Conservation (phyloP, 2,888 invertebrate genomes). For the Bombylius major region DNA sequence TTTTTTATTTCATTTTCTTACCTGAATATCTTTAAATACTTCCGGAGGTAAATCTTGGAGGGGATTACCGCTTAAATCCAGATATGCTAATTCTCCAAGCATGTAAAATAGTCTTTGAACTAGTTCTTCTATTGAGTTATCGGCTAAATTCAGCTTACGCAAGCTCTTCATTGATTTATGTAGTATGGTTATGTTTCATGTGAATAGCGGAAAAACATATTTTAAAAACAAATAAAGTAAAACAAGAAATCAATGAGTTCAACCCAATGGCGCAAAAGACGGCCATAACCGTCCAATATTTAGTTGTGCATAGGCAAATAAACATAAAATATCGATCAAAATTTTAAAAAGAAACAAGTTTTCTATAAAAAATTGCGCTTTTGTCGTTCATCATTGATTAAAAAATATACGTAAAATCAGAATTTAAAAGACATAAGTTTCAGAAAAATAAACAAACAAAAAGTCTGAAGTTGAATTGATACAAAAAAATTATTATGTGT, state of each 20-base stretch:
- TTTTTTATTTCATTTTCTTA: slow-evolving; percentile 18
- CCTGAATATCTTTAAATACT: slow-evolving; percentile 59
- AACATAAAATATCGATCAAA: too few species aligned
- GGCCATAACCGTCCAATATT: too few species aligned
- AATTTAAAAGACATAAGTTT: not conserved
- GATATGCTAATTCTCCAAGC: slow-evolving; percentile 54
- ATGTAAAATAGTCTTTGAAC: slow-evolving; percentile 62
- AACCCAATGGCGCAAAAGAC: too few species aligned
- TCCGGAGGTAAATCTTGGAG: slow-evolving; percentile 62
- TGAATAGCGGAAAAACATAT: not conserved
- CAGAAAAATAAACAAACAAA: too few species aligned
- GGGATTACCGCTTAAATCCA: slow-evolving; percentile 66
- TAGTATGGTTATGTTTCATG: not conserved
- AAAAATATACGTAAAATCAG: not conserved
- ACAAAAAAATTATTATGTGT: too few species aligned
- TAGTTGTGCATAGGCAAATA: too few species aligned
- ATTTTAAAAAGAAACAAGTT: too few species aligned
- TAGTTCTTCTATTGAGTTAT: slow-evolving; percentile 54
- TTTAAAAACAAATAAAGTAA: slow-evolving; percentile 3
- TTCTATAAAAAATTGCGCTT: too few species aligned
- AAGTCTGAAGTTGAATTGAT: too few species aligned
- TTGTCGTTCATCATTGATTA: too few species aligned
- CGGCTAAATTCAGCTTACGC: slow-evolving; percentile 49
- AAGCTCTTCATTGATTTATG: slow-evolving; percentile 40
- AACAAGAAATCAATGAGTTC: not conserved